These are phyloP conservation scores for Rhipidura dahli DNA, from an alignment of 2,113 vertebrate genomes.

Conservation along the genomic window DNA sequence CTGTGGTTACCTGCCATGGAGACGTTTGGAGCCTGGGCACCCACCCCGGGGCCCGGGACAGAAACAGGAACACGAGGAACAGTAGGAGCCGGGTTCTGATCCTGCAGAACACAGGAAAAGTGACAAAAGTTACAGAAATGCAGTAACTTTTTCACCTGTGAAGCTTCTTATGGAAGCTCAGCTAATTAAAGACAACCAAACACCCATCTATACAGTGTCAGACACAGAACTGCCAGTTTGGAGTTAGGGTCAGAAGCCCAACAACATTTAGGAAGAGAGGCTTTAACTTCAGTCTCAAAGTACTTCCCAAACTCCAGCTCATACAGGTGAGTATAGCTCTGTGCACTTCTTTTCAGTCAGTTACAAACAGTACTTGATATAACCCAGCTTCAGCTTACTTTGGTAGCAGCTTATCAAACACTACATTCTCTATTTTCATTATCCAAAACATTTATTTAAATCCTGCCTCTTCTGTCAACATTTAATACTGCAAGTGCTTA, in stretches of 20 bases:
- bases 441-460: background rate
- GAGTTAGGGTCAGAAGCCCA: background rate
- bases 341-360: background rate
- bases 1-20: conserved; percentile 79
- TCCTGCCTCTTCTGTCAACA: background rate
- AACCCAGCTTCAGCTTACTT: background rate
- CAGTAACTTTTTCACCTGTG: background rate
- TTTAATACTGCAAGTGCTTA: background rate
- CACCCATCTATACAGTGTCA: background rate
- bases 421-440: background rate
- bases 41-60: conserved; percentile 71
- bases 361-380: background rate
- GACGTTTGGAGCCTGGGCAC: conserved; percentile 72
- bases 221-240: background rate
- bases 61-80: conserved; percentile 77
- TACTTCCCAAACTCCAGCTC: background rate
- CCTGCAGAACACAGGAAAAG: conserved; percentile 68
- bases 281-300: background rate
- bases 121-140: background rate
- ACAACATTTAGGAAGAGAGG: background rate
- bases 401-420: background rate
- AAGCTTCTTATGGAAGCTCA: background rate
- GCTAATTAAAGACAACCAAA: background rate
- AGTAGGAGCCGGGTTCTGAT: conserved; percentile 78
- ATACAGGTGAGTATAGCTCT: background rate